Evolutionary conservation across 2,888 invertebrate species (phyloP).

Genomic region (Stenodera caucasica): DNA sequence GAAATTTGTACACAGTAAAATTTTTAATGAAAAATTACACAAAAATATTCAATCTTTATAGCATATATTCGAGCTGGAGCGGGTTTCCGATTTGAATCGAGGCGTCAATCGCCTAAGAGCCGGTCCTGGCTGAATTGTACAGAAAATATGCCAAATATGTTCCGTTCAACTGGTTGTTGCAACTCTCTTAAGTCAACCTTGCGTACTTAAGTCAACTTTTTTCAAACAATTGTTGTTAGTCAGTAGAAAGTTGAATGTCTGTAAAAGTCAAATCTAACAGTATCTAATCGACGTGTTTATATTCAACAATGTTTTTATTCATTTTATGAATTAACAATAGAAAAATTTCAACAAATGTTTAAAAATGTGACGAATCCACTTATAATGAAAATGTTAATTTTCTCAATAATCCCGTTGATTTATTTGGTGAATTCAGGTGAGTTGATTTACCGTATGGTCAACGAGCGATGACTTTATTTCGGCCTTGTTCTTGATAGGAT

Average conservation of each 20-base stretch:
- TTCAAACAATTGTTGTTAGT: background rate
- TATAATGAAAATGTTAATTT: background rate
- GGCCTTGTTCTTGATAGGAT: conserved; percentile 11
- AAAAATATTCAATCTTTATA: too few relatives aligned
- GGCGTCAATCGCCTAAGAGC: background rate
- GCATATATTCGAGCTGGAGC: too few relatives aligned
- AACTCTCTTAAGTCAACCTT: background rate
- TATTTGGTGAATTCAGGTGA: background rate
- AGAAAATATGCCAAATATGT: background rate
- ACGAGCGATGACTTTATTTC: background rate
- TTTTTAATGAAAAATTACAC: too few relatives aligned
- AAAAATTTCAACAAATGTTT: background rate
- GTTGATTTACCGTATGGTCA: background rate
- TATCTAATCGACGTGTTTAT: background rate
- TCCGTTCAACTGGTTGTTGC: background rate
- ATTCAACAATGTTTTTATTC: background rate
- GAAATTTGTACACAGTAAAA: too few relatives aligned
- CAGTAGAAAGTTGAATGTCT: conserved; percentile 6
- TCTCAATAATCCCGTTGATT: background rate
- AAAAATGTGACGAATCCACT: background rate
- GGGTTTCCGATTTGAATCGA: background rate
- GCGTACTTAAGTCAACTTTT: background rate
- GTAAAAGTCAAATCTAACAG: conserved; percentile 7
- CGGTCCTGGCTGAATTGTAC: background rate
- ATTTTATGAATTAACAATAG: background rate